A percentile compares a stretch with the other conserved stretches of the same genome.
Evolutionary conservation across 2,113 vertebrate genomes (phyloP).

Genomic region (Maccullochella peelii): DNA sequence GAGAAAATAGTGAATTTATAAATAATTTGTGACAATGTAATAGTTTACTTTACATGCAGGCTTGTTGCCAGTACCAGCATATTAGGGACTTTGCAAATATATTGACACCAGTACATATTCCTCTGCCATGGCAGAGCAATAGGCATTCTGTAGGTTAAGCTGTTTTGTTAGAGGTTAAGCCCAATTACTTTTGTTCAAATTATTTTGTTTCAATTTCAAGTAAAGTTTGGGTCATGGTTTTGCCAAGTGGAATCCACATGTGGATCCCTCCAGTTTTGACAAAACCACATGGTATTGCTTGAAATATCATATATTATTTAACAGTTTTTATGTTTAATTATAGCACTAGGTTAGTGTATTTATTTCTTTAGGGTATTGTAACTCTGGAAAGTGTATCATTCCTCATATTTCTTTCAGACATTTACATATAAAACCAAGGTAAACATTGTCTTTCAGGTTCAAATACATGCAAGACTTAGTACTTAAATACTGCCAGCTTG

Average conservation of each 20-base stretch:
- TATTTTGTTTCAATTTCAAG: background rate
- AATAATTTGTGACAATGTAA: slow-evolving; percentile 47
- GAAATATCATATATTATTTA: background rate
- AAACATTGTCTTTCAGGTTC: background rate
- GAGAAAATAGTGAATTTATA: slow-evolving; percentile 34
- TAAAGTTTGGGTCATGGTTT: background rate
- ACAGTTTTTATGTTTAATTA: background rate
- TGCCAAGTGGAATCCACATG: background rate
- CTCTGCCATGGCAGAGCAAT: background rate
- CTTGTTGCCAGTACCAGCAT: background rate
- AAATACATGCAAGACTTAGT: background rate
- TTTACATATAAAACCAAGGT: background rate
- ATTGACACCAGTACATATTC: background rate
- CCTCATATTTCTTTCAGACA: background rate
- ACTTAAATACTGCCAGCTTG: background rate
- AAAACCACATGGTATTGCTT: background rate
- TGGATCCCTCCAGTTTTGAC: background rate
- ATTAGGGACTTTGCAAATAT: background rate
- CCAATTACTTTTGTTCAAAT: background rate
- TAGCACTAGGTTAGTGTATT: background rate
- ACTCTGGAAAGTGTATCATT: background rate
- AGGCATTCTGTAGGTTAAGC: background rate
- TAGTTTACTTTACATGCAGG: slow-evolving; percentile 20
- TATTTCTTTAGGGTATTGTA: background rate
- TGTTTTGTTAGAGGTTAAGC: background rate